Conservation (phyloP, 1,140 invertebrate genomes). For the Procambarus clarkii region DNA sequence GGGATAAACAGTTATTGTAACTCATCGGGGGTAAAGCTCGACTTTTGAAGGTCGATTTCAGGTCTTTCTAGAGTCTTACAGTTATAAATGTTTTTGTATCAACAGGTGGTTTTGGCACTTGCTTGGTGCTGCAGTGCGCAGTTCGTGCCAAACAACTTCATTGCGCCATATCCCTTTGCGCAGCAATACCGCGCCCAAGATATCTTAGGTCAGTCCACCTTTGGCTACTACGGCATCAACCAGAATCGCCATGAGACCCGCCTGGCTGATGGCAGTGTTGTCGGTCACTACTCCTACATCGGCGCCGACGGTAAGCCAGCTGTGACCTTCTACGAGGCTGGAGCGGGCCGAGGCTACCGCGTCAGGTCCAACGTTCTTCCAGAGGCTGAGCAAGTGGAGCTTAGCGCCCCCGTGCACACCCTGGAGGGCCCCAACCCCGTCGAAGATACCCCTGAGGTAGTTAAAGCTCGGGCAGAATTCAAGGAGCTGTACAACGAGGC, state of each 20-base stretch:
- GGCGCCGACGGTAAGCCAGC: conserved; percentile 33
- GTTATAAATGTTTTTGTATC: neutral
- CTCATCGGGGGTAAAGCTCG: too few species aligned
- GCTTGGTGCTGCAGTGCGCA: conserved; percentile 26
- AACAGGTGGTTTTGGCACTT: conserved; percentile 25
- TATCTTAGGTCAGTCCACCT: neutral
- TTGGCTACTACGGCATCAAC: conserved; percentile 23
- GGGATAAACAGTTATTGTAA: too few species aligned
- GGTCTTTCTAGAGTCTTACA: too few species aligned
- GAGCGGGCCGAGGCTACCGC: neutral
- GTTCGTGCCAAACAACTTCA: neutral
- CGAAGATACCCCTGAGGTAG: conserved; percentile 16
- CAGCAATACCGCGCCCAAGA: neutral
- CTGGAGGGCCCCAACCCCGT: conserved; percentile 5
- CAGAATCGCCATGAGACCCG: conserved; percentile 31
- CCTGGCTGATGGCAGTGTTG: conserved; percentile 22
- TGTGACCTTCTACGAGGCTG: conserved; percentile 36
- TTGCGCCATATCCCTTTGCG: neutral
- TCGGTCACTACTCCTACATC: conserved; percentile 38
- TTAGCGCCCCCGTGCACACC: neutral
- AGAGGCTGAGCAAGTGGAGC: neutral
- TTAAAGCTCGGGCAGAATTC: neutral
- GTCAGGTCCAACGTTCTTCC: conserved; percentile 35
- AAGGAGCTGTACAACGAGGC: neutral
- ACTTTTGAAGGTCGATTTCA: too few species aligned